These are phyloP conservation scores for Clunio marinus DNA, from an alignment of 2,888 invertebrate species.

Conservation along the genomic window DNA sequence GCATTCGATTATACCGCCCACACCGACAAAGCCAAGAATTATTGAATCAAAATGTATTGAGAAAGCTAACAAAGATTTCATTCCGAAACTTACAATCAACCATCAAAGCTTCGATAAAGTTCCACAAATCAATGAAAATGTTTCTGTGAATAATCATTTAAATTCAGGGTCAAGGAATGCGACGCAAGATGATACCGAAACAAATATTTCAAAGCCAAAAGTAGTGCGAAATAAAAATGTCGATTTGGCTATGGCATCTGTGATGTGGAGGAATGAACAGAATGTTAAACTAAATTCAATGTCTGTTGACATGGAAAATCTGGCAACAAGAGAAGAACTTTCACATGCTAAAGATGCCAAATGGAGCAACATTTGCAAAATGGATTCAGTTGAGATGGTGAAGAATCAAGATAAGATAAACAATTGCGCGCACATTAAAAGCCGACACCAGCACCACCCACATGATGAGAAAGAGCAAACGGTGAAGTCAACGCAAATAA, in stretches of 20 bases:
- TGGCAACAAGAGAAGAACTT: not conserved
- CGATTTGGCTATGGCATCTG: constrained; percentile 50
- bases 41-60: constrained; percentile 45
- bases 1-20: constrained; percentile 42
- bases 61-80: constrained; percentile 40
- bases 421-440: not conserved
- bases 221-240: constrained; percentile 52
- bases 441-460: constrained; percentile 13
- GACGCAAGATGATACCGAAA: not conserved
- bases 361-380: constrained; percentile 35
- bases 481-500: constrained; percentile 39
- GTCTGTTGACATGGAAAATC: constrained; percentile 42
- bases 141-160: constrained; percentile 51
- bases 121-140: constrained; percentile 43
- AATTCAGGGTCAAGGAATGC: constrained; percentile 35
- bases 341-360: not conserved
- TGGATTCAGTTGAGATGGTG: constrained; percentile 36
- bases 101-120: constrained; percentile 52
- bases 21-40: constrained; percentile 44
- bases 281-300: constrained; percentile 41
- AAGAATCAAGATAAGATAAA: constrained; percentile 42
- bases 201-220: constrained; percentile 44
- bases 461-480: not conserved
- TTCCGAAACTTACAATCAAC: constrained; percentile 49
- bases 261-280: constrained; percentile 36